These are phyloP conservation scores for Protonemura montana DNA, from an alignment of 2,888 invertebrate genomes.

Conservation along the genomic window DNA sequence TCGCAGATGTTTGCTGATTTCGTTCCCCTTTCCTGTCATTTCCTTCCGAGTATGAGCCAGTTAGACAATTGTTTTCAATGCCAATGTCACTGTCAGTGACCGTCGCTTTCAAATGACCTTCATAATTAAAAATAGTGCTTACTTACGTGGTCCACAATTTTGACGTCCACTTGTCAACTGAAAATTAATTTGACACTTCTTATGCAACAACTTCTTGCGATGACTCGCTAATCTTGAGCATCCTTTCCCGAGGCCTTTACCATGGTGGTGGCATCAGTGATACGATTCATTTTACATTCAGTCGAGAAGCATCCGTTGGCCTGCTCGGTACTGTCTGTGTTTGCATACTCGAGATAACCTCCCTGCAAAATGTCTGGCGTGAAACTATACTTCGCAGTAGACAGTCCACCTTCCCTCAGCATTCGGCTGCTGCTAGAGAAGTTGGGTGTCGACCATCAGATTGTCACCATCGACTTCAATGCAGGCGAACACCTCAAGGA, in stretches of 20 bases:
- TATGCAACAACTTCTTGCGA: neutral
- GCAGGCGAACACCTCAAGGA: constrained; percentile 68
- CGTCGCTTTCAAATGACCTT: too few relatives aligned
- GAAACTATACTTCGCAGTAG: constrained; percentile 76
- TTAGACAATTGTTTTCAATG: too few relatives aligned
- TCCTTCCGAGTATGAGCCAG: too few relatives aligned
- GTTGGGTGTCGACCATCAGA: constrained; percentile 70
- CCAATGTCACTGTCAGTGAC: too few relatives aligned
- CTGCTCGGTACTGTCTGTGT: neutral
- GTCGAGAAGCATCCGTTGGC: neutral
- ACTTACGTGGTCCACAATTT: too few relatives aligned
- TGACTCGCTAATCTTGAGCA: neutral
- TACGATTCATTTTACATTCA: neutral
- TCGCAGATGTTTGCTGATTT: too few relatives aligned
- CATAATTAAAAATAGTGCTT: too few relatives aligned
- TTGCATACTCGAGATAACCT: neutral
- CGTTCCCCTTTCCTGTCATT: too few relatives aligned
- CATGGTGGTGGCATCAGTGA: too few relatives aligned
- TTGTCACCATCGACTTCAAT: constrained; percentile 74
- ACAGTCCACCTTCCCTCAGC: constrained; percentile 80
- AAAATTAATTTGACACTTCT: neutral
- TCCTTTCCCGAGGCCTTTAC: neutral
- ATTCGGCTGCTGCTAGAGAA: constrained; percentile 73
- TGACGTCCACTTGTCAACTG: neutral
- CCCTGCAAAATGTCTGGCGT: constrained; percentile 56